Evolutionary conservation across 2,113 vertebrate species (phyloP).

Genomic region (Ahaetulla prasina): DNA sequence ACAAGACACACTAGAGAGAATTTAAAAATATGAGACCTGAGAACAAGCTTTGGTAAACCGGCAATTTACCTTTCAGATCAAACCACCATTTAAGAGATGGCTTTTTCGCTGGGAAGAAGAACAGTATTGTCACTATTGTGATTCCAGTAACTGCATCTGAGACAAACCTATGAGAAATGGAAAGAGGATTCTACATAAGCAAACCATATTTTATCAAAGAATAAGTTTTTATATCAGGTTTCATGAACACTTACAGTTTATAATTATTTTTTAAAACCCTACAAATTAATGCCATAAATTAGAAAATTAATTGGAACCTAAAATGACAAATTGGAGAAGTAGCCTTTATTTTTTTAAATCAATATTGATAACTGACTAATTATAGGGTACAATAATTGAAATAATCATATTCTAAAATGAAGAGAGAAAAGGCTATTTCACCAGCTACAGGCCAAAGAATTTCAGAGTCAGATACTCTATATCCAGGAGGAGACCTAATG

Average conservation of each 20-base stretch:
- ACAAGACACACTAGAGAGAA: not conserved
- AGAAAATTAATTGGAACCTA: constrained; percentile 22
- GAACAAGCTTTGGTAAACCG: constrained; percentile 1
- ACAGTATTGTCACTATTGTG: constrained; percentile 83
- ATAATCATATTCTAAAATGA: not conserved
- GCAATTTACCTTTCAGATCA: constrained; percentile 79
- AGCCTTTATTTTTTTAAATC: not conserved
- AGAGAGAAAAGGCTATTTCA: not conserved
- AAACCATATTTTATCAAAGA: constrained; percentile 11
- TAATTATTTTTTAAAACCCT: constrained; percentile 29
- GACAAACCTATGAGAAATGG: constrained; percentile 78
- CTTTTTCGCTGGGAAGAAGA: constrained; percentile 94
- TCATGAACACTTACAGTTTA: constrained; percentile 18
- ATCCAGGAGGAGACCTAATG: not conserved
- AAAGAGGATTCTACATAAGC: constrained; percentile 27
- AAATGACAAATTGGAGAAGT: constrained; percentile 2
- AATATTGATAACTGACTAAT: not conserved
- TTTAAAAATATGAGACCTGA: not conserved
- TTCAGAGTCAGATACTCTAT: not conserved
- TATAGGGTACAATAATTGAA: not conserved
- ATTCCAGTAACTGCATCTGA: constrained; percentile 90
- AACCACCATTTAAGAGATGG: constrained; percentile 93
- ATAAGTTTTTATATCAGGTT: constrained; percentile 42
- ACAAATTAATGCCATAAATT: not conserved
- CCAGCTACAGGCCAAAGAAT: not conserved